Percentiles rank a stretch among this genome's conserved stretches.
Evolutionary conservation across 1,140 invertebrate genomes (phyloP).

Genomic region (Drosophila albomicans): DNA sequence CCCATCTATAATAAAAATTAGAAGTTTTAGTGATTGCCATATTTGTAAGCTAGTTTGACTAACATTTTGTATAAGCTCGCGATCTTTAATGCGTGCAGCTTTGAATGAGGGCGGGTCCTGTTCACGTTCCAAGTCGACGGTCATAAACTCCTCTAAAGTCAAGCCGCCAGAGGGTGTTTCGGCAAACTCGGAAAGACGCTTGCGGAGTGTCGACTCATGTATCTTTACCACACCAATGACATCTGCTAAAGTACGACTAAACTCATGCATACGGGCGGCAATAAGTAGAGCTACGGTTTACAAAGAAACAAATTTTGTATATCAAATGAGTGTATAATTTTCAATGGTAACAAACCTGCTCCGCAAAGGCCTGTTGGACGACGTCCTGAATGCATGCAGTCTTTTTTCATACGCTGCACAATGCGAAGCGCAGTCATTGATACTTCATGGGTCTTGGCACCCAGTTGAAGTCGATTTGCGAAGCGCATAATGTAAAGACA

Average conservation of each 20-base stretch:
- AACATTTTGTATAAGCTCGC: constrained; percentile 91
- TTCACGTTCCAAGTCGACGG: constrained; percentile 97
- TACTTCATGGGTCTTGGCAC: constrained; percentile 96
- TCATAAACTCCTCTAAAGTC: constrained; percentile 98
- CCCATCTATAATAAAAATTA: constrained; percentile 71
- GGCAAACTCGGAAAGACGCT: constrained; percentile 97
- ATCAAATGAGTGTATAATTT: neutral
- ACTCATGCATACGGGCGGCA: constrained; percentile 96
- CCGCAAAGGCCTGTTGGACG: constrained; percentile 98
- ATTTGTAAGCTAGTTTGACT: constrained; percentile 14
- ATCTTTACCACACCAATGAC: constrained; percentile 98
- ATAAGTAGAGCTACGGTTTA: constrained; percentile 93
- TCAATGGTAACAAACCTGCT: constrained; percentile 89
- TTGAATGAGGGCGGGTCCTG: constrained; percentile 98
- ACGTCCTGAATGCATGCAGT: constrained; percentile 98
- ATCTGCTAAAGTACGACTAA: constrained; percentile 94
- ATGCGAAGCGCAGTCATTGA: constrained; percentile 97
- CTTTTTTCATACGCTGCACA: constrained; percentile 98
- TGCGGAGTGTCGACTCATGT: constrained; percentile 96
- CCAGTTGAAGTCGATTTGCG: constrained; percentile 97
- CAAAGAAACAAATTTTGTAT: neutral
- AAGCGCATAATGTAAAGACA: constrained; percentile 97
- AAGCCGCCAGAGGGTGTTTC: constrained; percentile 96
- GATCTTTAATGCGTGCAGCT: constrained; percentile 94
- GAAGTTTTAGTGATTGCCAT: neutral